Conservation (phyloP, 2,888 invertebrate genomes). For the Silvanus unidentatus region DNA sequence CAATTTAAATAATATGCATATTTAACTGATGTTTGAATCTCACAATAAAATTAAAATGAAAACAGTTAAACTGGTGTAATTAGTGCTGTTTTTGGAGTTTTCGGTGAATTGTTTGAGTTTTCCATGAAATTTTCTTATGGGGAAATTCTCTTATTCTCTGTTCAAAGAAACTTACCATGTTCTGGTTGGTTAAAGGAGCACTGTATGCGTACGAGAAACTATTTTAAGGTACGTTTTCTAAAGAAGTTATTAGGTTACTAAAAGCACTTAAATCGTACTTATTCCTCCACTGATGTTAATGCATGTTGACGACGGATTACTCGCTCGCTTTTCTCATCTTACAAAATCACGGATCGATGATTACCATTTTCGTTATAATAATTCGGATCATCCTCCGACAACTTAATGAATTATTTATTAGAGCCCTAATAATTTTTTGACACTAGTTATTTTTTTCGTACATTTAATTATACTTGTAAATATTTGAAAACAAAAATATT, state of each 20-base stretch:
- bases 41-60: background rate
- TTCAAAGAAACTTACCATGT: too few species aligned
- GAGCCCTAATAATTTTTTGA: too few species aligned
- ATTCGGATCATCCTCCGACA: background rate
- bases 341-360: constrained; percentile 3
- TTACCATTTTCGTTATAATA: constrained; percentile 1
- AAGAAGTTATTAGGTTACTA: constrained; percentile 9
- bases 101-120: constrained; percentile 5
- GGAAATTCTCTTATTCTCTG: background rate
- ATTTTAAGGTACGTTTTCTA: constrained; percentile 11
- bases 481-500: too few species aligned
- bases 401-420: too few species aligned
- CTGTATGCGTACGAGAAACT: background rate
- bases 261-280: constrained; percentile 10
- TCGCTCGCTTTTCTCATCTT: constrained; percentile 3
- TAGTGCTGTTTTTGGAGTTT: constrained; percentile 4
- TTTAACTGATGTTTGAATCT: constrained; percentile 1
- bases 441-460: too few species aligned
- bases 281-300: constrained; percentile 10
- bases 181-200: too few species aligned
- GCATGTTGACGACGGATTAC: constrained; percentile 11
- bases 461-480: too few species aligned
- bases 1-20: constrained; percentile 4
- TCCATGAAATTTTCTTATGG: background rate
- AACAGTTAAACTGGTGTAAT: constrained; percentile 1